A percentile compares a stretch with the other conserved stretches of the same genome.
Evolutionary conservation across 2,113 vertebrate species (phyloP).

Genomic region (Ramphastos sulfuratus): DNA sequence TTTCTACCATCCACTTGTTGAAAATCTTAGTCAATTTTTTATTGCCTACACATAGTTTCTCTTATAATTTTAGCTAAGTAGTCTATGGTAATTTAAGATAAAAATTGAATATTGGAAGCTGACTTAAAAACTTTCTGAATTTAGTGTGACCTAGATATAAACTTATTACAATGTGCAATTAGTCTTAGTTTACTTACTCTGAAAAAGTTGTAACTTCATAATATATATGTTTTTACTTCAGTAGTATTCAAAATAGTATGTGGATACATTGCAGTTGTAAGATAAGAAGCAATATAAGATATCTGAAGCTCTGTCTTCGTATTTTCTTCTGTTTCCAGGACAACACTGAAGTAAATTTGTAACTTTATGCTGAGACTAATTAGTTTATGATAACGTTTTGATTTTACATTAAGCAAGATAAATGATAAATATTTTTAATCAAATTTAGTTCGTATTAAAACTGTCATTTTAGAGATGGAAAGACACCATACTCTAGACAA

Average conservation of each 20-base stretch:
- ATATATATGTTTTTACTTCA: neutral
- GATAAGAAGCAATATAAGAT: neutral
- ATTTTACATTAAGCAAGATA: constrained; percentile 71
- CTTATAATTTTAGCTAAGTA: neutral
- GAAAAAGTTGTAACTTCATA: neutral
- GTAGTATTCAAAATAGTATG: neutral
- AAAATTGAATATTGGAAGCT: neutral
- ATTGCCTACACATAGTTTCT: neutral
- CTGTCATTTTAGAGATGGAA: constrained; percentile 49
- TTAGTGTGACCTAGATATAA: neutral
- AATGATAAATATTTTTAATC: constrained; percentile 45
- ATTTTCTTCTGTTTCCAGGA: neutral
- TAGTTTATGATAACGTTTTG: constrained; percentile 64
- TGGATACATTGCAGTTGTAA: neutral
- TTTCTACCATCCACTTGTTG: neutral
- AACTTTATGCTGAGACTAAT: constrained; percentile 55
- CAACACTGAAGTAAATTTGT: constrained; percentile 18
- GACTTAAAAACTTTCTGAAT: neutral
- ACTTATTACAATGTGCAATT: neutral
- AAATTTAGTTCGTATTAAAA: constrained; percentile 57
- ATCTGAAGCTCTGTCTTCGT: neutral
- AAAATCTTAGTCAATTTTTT: neutral
- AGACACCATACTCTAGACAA: neutral
- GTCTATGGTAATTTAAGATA: neutral
- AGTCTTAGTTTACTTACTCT: neutral